These are phyloP conservation scores for Etia nguti DNA, from an alignment of 2,113 vertebrate species.

Conservation along the genomic window DNA sequence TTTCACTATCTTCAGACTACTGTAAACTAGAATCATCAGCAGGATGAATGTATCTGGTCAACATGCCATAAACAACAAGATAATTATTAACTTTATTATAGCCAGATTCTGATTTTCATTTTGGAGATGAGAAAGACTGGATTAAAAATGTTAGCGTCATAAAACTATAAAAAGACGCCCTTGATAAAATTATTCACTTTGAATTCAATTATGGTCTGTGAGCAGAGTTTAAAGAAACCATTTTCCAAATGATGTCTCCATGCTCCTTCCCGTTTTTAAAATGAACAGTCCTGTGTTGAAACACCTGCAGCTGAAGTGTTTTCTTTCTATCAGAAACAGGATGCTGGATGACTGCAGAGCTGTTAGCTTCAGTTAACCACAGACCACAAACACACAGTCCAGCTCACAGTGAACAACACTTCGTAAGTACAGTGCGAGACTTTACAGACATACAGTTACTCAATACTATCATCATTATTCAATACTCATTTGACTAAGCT, in stretches of 20 bases:
- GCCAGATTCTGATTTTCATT: not conserved
- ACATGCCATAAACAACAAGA: not conserved
- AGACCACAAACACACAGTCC: not conserved
- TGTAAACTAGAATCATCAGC: not conserved
- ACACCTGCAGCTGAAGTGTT: rapidly evolving
- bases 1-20: not conserved
- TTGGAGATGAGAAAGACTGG: rapidly evolving
- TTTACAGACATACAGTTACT: too few species aligned
- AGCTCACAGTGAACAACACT: not conserved
- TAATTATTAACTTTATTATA: rapidly evolving
- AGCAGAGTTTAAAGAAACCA: rapidly evolving
- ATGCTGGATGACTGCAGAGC: not conserved
- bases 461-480: too few species aligned
- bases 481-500: too few species aligned
- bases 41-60: rapidly evolving
- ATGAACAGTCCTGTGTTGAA: rapidly evolving
- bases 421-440: not conserved
- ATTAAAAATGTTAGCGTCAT: not conserved
- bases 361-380: not conserved
- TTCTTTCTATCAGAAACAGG: not conserved
- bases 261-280: rapidly evolving
- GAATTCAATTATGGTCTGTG: not conserved
- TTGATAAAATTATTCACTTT: not conserved
- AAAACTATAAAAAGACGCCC: rapidly evolving
- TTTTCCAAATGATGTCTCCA: rapidly evolving